phyloP scores from a whole-genome alignment of 53 echinoderm and acorn worm genomes.

The Actinopyga echinites region DNA sequence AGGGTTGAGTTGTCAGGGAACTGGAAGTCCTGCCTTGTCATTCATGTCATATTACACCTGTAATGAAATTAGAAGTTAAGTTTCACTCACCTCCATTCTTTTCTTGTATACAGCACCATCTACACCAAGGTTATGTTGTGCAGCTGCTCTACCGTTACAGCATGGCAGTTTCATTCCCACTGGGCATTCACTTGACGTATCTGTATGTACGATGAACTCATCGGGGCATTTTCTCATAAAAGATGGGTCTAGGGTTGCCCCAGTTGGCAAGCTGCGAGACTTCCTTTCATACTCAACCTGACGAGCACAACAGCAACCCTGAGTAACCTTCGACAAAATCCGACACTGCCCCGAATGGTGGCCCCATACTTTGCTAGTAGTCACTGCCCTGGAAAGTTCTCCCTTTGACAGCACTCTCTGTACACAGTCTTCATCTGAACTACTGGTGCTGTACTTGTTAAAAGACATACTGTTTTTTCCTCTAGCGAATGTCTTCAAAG shows the following conservation, averaged over 20 bases:
- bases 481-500: constrained; percentile 61
- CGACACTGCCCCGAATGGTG: background rate
- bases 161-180: constrained; percentile 21
- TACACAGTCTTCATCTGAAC: constrained; percentile 18
- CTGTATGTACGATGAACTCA: background rate
- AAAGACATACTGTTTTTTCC: background rate
- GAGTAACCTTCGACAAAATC: constrained; percentile 23
- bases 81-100: constrained; percentile 80
- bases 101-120: constrained; percentile 91
- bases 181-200: background rate
- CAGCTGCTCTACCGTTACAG: background rate
- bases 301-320: constrained; percentile 47
- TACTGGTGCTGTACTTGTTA: background rate
- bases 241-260: constrained; percentile 51
- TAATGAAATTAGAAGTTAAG: background rate
- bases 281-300: constrained; percentile 44
- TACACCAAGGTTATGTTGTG: constrained; percentile 41
- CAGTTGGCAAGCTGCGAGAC: constrained; percentile 62
- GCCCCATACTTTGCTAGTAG: background rate
- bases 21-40: no score
- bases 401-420: background rate
- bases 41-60: no score
- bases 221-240: background rate
- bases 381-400: background rate
- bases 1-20: no score